Base-by-base conservation (phyloP, 2,113 vertebrate species). In the Epinephelus fuscoguttatus region DNA sequence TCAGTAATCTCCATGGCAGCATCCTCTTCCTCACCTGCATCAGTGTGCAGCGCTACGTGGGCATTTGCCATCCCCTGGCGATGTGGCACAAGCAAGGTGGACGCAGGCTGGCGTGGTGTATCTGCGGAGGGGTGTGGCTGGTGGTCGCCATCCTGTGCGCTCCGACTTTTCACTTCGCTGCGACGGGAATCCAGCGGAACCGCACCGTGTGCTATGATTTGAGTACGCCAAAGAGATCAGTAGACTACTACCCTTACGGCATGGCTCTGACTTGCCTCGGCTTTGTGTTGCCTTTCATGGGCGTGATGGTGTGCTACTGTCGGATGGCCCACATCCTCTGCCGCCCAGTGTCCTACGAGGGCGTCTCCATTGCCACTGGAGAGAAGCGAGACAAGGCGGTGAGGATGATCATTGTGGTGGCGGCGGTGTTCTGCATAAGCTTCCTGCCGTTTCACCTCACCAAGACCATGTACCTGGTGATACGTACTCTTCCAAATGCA, bases 21-120 rank as follows among this genome's bases (percentile, higher is more conserved):
- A 99, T 99, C 91, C 81, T 99, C 78, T 99, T 99, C 95, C 98
- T 99, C 89, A 98, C 97, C 81, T 99, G 98, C 94, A 98, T 99
- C 95, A 99, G 98, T 9, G 13, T 98, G 84, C 98, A 99, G 88
- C 96, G 98, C 61, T 99, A 99, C 71, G 80, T 99, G 86, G 98
- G 97, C 67, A 99, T 99, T 90, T 99, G 98, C 94, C 95, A 99
- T 84, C 98, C 98, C 0, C 45, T 99, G 56, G 95, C 96, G 0
- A 85, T 91, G 0, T 98, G 97, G 98, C 97, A 96, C 93, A 98
- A 97, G 87, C 95, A 91, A 21, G 96, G 97, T 0, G 97, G 98
- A 4, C 95, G 96, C 27, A 94, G 92, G 85, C 79, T 96, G 66
- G 96, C 97, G 0, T 99, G 98, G 98, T 55, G 87, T 1, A 90